Evolutionary conservation across 2,888 invertebrate species (phyloP).

Genomic region (Tanypteryx hageni): DNA sequence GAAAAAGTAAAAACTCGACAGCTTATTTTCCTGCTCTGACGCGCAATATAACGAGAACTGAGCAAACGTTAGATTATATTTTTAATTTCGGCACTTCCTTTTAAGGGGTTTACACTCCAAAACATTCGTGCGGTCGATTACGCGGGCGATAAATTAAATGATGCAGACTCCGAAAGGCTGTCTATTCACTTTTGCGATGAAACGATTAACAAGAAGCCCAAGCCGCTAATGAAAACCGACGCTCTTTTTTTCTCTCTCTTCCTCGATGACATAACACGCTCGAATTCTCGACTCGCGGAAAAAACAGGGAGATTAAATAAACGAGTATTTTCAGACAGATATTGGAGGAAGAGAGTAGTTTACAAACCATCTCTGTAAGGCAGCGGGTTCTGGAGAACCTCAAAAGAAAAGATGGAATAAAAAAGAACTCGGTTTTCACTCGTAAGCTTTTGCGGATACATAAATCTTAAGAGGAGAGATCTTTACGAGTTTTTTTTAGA

Average conservation of each 20-base stretch:
- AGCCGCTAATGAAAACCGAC: conserved; percentile 1
- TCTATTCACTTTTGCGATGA: not conserved
- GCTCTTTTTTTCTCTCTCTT: too few species aligned
- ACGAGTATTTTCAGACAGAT: not conserved
- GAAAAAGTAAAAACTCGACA: too few species aligned
- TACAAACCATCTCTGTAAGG: not conserved
- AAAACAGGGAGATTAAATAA: conserved; percentile 15
- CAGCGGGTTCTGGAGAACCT: conserved; percentile 6
- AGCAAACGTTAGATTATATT: too few species aligned
- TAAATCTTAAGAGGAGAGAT: not conserved
- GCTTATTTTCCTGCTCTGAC: too few species aligned
- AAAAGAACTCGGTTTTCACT: not conserved
- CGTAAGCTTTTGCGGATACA: not conserved
- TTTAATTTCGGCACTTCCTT: too few species aligned
- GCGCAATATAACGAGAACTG: too few species aligned
- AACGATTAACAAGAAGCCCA: conserved; percentile 8
- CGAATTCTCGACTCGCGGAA: too few species aligned
- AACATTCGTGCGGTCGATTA: not conserved
- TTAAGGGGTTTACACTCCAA: too few species aligned
- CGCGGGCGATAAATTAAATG: not conserved
- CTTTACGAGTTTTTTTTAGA: not conserved
- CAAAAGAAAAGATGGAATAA: not conserved
- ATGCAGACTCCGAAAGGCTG: not conserved
- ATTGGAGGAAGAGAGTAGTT: not conserved
- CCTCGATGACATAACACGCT: not conserved